These are phyloP conservation scores for Brachymystax lenok DNA, from an alignment of 2,797 vertebrate genomes.

Conservation along the genomic window DNA sequence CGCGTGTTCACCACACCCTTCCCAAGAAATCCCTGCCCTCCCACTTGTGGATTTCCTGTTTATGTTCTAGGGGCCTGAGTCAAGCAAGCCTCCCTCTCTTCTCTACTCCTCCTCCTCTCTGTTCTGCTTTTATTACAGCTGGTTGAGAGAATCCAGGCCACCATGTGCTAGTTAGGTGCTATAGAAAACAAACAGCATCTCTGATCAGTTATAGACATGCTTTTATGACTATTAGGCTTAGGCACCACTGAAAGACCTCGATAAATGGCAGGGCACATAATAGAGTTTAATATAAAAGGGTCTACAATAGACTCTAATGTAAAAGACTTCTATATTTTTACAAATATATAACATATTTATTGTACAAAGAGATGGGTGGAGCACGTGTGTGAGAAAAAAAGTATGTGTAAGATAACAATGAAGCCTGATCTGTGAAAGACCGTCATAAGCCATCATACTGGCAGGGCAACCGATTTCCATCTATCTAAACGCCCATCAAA, in stretches of 20 bases:
- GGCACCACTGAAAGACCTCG: neutral
- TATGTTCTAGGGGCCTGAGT: neutral
- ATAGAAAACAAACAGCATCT: neutral
- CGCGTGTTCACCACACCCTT: constrained; percentile 14
- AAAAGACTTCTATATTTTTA: neutral
- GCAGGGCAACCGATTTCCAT: neutral
- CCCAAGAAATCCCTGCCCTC: too few relatives aligned
- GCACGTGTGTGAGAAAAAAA: neutral
- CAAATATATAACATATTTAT: neutral
- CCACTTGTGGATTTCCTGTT: neutral
- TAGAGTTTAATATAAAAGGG: neutral
- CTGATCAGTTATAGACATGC: neutral
- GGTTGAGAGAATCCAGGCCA: neutral
- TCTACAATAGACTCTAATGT: neutral
- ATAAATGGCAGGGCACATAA: neutral
- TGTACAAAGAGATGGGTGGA: neutral
- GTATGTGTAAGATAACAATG: neutral
- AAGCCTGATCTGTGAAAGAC: neutral
- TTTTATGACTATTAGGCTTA: neutral
- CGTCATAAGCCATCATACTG: neutral
- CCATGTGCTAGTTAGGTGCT: neutral
- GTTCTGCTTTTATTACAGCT: neutral
- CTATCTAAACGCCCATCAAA: neutral
- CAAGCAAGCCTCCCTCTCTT: neutral
- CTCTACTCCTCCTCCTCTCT: neutral